Base-by-base conservation (phyloP, 2,113 vertebrate genomes). In the Monopterus albus region DNA sequence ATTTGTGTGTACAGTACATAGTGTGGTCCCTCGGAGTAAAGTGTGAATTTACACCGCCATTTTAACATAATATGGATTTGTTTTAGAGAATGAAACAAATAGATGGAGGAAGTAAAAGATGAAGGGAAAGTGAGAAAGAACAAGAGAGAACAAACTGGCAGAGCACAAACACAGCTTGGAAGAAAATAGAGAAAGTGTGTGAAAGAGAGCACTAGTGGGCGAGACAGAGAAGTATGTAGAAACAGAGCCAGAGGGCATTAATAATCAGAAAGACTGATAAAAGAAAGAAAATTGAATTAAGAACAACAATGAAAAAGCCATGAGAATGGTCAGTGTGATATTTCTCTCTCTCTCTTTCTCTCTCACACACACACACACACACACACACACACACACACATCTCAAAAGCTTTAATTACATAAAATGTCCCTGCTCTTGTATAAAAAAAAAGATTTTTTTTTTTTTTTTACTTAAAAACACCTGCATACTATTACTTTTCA, bases 211-310 rank as follows among this genome's bases (percentile, higher is more conserved):
- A 43, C 7, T 8, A 26, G 50, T 51, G 31, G 49, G 42, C 1
- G 25, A 79, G 49, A 71, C 29, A 82, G 26, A 23, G 36, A 18
- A 38, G 23, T 59, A 49, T 69, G 31, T 23, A 39, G 23, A 18
- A 35, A 14, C 18, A 55, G 18, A 66, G 35, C 12, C 3, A 5
- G 39, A 26, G 35, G 59, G 53, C 10, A 17, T 8, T 12, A 35
- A 63, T 3, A 38, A n/a, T n/a, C 0, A 35, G 28, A 47, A 8
- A 40, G 11, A 11, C 0, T 35, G 52, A 6, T 26, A 60, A 57
- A 58, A 59, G 12, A 31, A 40, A n/a, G 21, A 9, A 56, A 60
- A 50, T 7, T 14, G 14, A 33, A 36, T 28, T 10, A 31, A 33
- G 10, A 38, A 28, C 4, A 42, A 51, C 59, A 51, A 29, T 64